A percentile compares a stretch with the other conserved stretches of the same genome.
These are phyloP conservation scores for Numenius phaeopus DNA, from an alignment of 2,797 vertebrate species.

Conservation along the genomic window DNA sequence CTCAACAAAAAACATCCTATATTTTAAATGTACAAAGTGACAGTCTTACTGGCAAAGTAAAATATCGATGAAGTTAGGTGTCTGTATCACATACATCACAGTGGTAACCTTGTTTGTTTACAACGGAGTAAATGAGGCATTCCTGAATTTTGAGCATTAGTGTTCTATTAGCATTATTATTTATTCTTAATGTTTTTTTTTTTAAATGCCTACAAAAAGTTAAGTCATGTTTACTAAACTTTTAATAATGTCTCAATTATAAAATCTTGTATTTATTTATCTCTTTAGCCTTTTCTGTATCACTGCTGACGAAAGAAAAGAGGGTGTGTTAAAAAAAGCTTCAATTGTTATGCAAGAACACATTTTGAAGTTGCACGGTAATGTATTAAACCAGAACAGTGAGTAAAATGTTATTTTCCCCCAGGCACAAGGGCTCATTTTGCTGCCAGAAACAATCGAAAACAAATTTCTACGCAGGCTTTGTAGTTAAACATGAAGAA, in stretches of 20 bases:
- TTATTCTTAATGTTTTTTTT: background rate
- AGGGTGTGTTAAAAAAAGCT: background rate
- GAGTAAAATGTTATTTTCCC: slow-evolving; percentile 64
- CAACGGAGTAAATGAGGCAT: background rate
- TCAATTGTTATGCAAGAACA: slow-evolving; percentile 64
- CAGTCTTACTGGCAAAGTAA: background rate
- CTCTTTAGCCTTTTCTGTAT: background rate
- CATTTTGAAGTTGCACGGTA: slow-evolving; percentile 54
- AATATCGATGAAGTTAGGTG: background rate
- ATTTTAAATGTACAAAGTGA: background rate
- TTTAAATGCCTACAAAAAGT: background rate
- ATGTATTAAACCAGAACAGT: slow-evolving; percentile 60
- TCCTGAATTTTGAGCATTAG: background rate
- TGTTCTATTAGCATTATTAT: background rate
- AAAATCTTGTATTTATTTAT: background rate
- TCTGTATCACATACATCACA: background rate
- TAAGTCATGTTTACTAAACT: background rate
- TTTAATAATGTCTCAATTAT: background rate
- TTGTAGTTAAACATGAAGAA: slow-evolving; percentile 70
- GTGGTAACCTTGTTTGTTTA: background rate
- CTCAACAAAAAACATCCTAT: accelerated
- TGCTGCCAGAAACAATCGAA: slow-evolving; percentile 69
- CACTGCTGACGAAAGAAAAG: slow-evolving; percentile 8
- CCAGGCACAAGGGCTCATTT: slow-evolving; percentile 55
- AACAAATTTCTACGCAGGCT: slow-evolving; percentile 61